These are phyloP conservation scores for Nansenia antarctica DNA, from an alignment of 2,113 vertebrate genomes.

Conservation along the genomic window DNA sequence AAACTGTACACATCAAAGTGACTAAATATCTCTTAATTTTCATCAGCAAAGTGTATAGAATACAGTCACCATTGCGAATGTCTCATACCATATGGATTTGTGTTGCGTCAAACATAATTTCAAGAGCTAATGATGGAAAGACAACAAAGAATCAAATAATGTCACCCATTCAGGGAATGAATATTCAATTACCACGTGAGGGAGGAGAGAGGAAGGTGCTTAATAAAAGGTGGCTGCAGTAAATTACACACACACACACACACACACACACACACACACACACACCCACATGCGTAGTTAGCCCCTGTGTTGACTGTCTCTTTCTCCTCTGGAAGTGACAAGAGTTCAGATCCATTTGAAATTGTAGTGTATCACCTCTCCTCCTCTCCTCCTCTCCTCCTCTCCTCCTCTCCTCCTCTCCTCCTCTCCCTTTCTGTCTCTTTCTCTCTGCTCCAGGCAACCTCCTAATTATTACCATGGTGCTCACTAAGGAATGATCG, in stretches of 20 bases:
- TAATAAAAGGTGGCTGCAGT: constrained; percentile 29
- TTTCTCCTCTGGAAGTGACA: background rate
- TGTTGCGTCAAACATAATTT: background rate
- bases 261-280: too few species aligned
- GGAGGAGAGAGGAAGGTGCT: constrained; percentile 11
- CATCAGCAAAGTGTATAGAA: too few species aligned
- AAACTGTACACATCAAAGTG: background rate
- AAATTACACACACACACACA: constrained; percentile 28
- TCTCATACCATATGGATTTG: too few species aligned
- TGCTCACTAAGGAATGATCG: constrained; percentile 49
- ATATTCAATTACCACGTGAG: background rate
- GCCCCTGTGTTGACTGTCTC: constrained; percentile 3
- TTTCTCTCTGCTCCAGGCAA: background rate
- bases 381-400: background rate
- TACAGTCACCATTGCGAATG: too few species aligned
- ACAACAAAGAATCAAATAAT: background rate
- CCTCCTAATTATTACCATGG: constrained; percentile 72
- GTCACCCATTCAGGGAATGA: background rate
- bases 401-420: constrained; percentile 1
- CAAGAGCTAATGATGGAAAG: background rate
- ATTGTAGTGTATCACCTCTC: constrained; percentile 22
- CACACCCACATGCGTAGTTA: background rate
- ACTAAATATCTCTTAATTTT: background rate
- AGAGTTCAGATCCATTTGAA: background rate
- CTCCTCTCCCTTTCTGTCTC: background rate